A percentile compares a stretch with the other conserved stretches of the same genome.
Conservation (phyloP, 2,888 invertebrate genomes). For the Macaria notata region DNA sequence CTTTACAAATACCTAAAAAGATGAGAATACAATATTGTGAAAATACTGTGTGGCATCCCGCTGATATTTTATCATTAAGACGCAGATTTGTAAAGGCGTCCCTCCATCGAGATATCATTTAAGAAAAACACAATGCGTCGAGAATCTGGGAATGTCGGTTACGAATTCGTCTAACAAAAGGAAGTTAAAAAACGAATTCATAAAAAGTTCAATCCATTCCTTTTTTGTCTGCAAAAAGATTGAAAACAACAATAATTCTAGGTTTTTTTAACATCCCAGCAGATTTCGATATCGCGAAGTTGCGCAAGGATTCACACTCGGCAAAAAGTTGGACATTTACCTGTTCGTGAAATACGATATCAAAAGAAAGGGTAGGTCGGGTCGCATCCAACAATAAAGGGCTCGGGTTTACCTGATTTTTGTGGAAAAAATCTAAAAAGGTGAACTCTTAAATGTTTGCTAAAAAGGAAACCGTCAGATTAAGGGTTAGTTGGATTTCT, state of each 20-base stretch:
- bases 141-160: slow-evolving; percentile 80
- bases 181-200: slow-evolving; percentile 68
- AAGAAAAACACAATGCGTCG: slow-evolving; percentile 65
- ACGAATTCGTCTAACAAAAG: slow-evolving; percentile 68
- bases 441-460: slow-evolving; percentile 60
- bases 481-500: slow-evolving; percentile 72
- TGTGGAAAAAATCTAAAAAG: slow-evolving; percentile 46
- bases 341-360: slow-evolving; percentile 79
- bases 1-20: slow-evolving; percentile 50
- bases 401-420: slow-evolving; percentile 65
- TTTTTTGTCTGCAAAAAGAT: slow-evolving; percentile 69
- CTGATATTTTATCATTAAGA: slow-evolving; percentile 77
- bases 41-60: slow-evolving; percentile 71
- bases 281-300: slow-evolving; percentile 75
- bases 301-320: slow-evolving; percentile 66
- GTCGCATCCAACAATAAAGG: slow-evolving; percentile 55
- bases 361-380: slow-evolving; percentile 77
- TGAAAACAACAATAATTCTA: slow-evolving; percentile 65
- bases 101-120: slow-evolving; percentile 65
- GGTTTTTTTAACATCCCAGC: slow-evolving; percentile 59
- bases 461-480: slow-evolving; percentile 71
- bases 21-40: slow-evolving; percentile 69
- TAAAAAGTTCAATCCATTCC: slow-evolving; percentile 62
- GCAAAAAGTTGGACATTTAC: slow-evolving; percentile 75
- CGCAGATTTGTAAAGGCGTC: slow-evolving; percentile 61